Evolutionary conservation across 2,888 invertebrate species (phyloP), one percentile per base, ranked within the genome.

Genomic region (Dinocampus coccinellae): DNA sequence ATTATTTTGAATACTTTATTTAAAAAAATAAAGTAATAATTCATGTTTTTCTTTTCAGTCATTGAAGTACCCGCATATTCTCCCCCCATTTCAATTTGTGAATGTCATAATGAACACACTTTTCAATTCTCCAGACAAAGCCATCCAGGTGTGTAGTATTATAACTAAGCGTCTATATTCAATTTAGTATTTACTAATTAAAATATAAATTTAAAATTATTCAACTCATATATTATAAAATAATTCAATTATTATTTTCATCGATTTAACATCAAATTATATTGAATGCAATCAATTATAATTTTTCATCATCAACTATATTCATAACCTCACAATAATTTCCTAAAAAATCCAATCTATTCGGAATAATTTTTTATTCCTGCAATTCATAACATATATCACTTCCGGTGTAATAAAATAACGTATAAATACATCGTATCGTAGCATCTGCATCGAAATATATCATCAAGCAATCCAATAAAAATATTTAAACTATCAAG

Each of bases 21-120:
- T n/a, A 20, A 3, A 20, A n/a, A 47, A 47, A 16, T n/a, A 57
- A 29, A 13, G 9, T 13, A n/a, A 7, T 26, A 2, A 11, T 57
- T 26, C 53, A 16, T 22, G 3, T 6, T 55, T 13, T 26, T n/a
- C n/a, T 33, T 20, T 26, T 16, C 7, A 67, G 20, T 16, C 52
- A 68, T 68, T 52, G 52, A 60, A 52, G 68, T 58, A 47, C 68
- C 68, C 68, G 68, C 60, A 68, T 68, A 33, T 63, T 20, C 22
- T 16, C n/a, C 26, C n/a, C 26, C 42, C 47, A 42, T 3, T 1
- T 2, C 16, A 36, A 36, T 16, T 11, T 26, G 9, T 47, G 47
- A 47, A 47, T 39, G 39, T 39, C 39, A 39, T 47, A 47, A 47
- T 16, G 20, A 47, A 16, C 20, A 47, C n/a, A n/a, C 1, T 26